Percentiles rank a stretch among this genome's conserved stretches.
Conservation (phyloP, 2,113 vertebrate species). For the Pelvicachromis taeniatus region DNA sequence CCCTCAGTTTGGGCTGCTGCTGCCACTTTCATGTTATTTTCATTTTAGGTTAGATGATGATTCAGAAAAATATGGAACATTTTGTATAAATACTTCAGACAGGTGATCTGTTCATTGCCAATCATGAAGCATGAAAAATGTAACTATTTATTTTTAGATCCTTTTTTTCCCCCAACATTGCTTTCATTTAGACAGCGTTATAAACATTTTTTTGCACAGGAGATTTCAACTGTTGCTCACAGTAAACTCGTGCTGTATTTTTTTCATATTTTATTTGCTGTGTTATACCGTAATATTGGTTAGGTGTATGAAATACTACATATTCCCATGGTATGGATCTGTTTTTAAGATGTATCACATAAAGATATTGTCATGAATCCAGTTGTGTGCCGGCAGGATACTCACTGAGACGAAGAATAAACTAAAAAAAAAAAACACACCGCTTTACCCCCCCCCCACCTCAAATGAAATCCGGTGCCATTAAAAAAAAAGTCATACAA, state of each 20-base stretch:
- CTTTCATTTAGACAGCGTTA: neutral
- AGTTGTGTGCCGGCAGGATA: too few species aligned
- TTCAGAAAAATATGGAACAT: neutral
- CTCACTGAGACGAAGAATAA: too few species aligned
- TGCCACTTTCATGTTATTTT: neutral
- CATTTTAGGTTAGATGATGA: neutral
- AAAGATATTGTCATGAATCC: too few species aligned
- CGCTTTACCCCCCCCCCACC: neutral
- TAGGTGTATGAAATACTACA: too few species aligned
- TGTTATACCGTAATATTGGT: neutral
- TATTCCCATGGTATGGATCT: neutral
- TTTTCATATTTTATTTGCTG: neutral
- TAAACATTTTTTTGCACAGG: neutral
- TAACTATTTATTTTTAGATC: neutral
- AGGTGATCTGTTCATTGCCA: neutral
- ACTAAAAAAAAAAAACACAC: too few species aligned
- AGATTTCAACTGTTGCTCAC: neutral
- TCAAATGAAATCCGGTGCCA: neutral
- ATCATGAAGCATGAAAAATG: neutral
- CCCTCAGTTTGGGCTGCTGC: neutral
- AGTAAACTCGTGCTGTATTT: neutral
- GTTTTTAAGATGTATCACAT: neutral
- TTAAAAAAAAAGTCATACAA: neutral
- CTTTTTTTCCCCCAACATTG: rapidly evolving
- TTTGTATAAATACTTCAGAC: neutral